Conservation (phyloP, 2,797 vertebrate species). For the Chrysocyon brachyurus region DNA sequence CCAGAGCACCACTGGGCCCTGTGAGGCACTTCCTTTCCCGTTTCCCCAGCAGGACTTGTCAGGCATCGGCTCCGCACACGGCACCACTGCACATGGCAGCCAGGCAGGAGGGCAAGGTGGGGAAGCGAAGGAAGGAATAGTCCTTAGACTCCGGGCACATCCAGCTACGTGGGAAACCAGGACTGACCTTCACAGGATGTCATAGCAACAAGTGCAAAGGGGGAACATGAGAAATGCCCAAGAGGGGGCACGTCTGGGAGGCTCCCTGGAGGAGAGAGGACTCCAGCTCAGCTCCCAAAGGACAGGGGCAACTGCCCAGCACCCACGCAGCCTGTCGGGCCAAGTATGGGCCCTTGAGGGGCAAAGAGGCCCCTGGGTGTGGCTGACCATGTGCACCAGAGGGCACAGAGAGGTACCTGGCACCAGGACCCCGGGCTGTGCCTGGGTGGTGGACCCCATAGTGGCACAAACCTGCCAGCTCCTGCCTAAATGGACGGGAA, state of each 20-base stretch:
- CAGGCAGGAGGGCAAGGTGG: not conserved
- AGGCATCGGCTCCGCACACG: not conserved
- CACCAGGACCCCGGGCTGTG: too few species aligned
- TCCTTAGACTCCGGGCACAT: not conserved
- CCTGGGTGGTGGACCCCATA: accelerated
- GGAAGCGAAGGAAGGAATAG: not conserved
- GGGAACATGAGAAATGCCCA: not conserved
- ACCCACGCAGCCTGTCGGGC: not conserved
- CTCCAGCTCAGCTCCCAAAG: not conserved
- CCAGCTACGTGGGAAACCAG: not conserved
- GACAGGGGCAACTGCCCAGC: too few species aligned
- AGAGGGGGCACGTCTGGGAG: not conserved
- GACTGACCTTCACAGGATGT: not conserved
- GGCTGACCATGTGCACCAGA: not conserved
- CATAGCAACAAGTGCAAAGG: not conserved
- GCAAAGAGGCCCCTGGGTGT: not conserved
- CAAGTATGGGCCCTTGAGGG: not conserved
- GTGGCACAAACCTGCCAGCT: not conserved
- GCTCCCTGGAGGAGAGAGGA: not conserved
- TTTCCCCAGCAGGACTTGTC: not conserved
- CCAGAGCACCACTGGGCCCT: not conserved
- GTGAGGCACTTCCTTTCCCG: not conserved
- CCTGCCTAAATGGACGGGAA: not conserved
- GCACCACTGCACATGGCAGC: not conserved
- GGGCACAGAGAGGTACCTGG: not conserved